Conservation (phyloP, 1,140 invertebrate genomes). For the Conus ventricosus region DNA sequence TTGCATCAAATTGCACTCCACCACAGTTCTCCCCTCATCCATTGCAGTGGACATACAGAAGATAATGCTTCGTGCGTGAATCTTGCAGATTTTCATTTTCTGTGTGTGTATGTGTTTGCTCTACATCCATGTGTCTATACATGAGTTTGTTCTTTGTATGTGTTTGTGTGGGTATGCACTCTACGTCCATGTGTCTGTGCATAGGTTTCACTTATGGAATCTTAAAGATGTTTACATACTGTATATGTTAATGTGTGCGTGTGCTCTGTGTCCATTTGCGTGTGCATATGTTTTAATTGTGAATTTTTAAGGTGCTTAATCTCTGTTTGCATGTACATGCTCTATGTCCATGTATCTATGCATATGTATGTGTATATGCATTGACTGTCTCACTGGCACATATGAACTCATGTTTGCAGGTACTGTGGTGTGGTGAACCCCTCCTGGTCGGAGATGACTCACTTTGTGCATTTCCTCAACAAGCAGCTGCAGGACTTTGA, state of each 20-base stretch:
- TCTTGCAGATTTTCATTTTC: too few relatives aligned
- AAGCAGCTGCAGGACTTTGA: conserved; percentile 68
- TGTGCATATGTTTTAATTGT: not conserved
- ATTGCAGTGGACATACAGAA: too few relatives aligned
- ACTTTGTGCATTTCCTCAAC: conserved; percentile 72
- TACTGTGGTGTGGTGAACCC: conserved; percentile 67
- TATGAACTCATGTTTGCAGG: not conserved
- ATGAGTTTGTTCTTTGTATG: too few relatives aligned
- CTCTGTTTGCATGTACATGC: not conserved
- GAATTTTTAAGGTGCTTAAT: not conserved
- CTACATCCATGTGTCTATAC: too few relatives aligned
- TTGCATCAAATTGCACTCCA: not conserved
- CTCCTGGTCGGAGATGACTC: conserved; percentile 70
- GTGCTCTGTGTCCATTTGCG: not conserved
- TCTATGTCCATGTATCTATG: not conserved
- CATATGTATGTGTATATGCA: not conserved
- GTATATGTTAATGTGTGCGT: not conserved
- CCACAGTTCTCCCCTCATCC: too few relatives aligned
- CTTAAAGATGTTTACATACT: too few relatives aligned
- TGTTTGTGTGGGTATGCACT: too few relatives aligned
- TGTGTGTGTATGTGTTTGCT: too few relatives aligned
- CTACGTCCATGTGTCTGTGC: too few relatives aligned
- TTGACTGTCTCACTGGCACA: not conserved
- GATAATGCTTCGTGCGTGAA: too few relatives aligned
- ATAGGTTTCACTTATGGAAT: too few relatives aligned